Percentiles rank a stretch among this genome's conserved stretches.
These are phyloP conservation scores for Desoria tigrina DNA, from an alignment of 2,888 invertebrate species.

Conservation along the genomic window DNA sequence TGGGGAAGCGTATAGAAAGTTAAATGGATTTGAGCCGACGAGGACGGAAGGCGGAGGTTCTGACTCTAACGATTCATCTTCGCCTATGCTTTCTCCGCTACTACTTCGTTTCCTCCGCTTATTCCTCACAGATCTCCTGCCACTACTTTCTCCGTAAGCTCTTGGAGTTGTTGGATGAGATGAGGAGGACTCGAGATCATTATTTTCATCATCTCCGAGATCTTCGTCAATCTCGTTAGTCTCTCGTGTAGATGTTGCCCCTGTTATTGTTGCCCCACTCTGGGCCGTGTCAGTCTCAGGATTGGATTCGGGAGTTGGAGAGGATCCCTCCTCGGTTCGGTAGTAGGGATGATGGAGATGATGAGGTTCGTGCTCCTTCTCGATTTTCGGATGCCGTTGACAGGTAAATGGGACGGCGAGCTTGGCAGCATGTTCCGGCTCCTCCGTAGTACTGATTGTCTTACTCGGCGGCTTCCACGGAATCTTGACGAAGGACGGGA, in stretches of 20 bases:
- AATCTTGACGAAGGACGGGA: not conserved
- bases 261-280: not conserved
- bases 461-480: not conserved
- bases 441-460: not conserved
- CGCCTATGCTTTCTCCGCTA: slow-evolving; percentile 8
- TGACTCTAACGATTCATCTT: slow-evolving; percentile 17
- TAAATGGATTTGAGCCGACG: slow-evolving; percentile 24
- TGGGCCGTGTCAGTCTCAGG: not conserved
- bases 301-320: not conserved
- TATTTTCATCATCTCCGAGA: too few relatives aligned
- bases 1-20: slow-evolving; percentile 18
- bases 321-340: not conserved
- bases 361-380: not conserved
- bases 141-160: not conserved
- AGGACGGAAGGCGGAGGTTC: not conserved
- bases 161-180: too few relatives aligned
- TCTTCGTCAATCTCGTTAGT: slow-evolving; percentile 1
- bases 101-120: slow-evolving; percentile 14
- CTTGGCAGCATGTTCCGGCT: not conserved
- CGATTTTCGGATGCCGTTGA: slow-evolving; percentile 17
- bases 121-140: not conserved
- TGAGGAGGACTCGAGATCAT: not conserved
- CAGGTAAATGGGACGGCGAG: slow-evolving; percentile 17
- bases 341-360: not conserved
- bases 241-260: not conserved